Evolutionary conservation across 2,797 vertebrate genomes (phyloP), one percentile per base, ranked within the genome.

Genomic region (Monodelphis domestica): DNA sequence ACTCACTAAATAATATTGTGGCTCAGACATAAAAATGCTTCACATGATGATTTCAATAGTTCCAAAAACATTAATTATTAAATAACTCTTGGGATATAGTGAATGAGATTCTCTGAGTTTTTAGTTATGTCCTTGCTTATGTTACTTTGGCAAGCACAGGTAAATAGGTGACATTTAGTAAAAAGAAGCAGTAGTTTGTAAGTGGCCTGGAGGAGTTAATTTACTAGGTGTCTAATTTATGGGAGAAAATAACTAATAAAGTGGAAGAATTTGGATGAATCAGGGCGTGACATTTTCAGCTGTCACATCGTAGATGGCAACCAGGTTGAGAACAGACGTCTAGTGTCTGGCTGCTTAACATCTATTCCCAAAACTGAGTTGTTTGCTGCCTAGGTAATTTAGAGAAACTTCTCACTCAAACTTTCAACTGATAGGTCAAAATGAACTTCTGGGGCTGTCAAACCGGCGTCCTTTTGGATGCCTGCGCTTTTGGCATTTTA

Each of bases 1-100:
- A 70, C 17, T 38, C 63, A 38, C n/a, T 29, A 30, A 29, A 50
- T 29, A 50, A 53, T 45, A 52, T 78, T 29, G 4, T 9, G 78
- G 56, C 70, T 51, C 17, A 26, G 10, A 9, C 24, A 63, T 50
- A 53, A 54, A 55, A 91, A 54, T 14, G 53, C 54, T 56, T 0
- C 0, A 28, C 63, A 88, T 63, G 24, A 12, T 87, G 87, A 88
- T 88, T 55, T 78, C 55, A 54, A 70, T 2, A 4, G 89, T 56
- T 57, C 88, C 89, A 55, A 53, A 84, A 91, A 89, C 89, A 89
- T n/a, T 26, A 17, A n/a, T 38, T 87, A 70, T 92, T 87, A 92
- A 14, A 30, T 90, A 90, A 93, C 7, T 7, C 10, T 26, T 45
- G 94, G 90, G 56, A 90, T 51, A 3, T 0, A 0, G 89, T 57